These are phyloP conservation scores for Sesamia nonagrioides DNA, from an alignment of 1,140 invertebrate genomes.

Conservation along the genomic window DNA sequence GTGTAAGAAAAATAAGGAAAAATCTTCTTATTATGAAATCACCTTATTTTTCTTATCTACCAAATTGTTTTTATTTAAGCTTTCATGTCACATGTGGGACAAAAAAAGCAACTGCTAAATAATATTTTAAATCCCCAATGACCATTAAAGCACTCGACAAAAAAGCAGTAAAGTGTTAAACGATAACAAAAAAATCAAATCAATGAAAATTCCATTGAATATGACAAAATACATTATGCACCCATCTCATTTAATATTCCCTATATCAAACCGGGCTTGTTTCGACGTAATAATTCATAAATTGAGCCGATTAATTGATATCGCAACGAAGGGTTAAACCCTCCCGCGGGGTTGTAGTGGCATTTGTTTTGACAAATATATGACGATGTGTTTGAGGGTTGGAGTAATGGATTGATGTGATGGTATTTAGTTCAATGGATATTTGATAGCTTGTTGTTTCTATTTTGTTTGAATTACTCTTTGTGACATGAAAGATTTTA, in stretches of 20 bases:
- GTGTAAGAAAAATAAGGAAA: too few relatives aligned
- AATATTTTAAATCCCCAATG: background rate
- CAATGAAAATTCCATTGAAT: constrained; percentile 56
- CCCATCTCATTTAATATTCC: constrained; percentile 66
- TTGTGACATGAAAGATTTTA: too few relatives aligned
- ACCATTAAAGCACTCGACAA: constrained; percentile 30
- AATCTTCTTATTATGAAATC: too few relatives aligned
- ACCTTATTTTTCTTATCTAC: too few relatives aligned
- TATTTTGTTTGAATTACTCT: too few relatives aligned
- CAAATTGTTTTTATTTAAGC: too few relatives aligned
- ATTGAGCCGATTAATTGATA: constrained; percentile 76
- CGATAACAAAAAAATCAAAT: constrained; percentile 21
- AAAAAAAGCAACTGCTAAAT: background rate
- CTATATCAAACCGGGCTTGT: constrained; percentile 59
- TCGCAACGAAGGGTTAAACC: constrained; percentile 66
- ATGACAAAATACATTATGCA: constrained; percentile 56
- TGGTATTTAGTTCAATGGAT: constrained; percentile 46
- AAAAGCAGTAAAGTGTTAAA: constrained; percentile 43
- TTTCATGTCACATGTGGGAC: background rate
- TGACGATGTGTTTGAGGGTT: constrained; percentile 46
- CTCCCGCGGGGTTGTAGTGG: constrained; percentile 53
- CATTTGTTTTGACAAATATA: constrained; percentile 69
- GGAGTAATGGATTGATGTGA: constrained; percentile 53
- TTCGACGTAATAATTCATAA: constrained; percentile 72
- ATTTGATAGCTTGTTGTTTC: background rate